A percentile compares a stretch with the other conserved stretches of the same genome.
Conservation (phyloP, 2,888 invertebrate genomes). For the Pammene fasciana region DNA sequence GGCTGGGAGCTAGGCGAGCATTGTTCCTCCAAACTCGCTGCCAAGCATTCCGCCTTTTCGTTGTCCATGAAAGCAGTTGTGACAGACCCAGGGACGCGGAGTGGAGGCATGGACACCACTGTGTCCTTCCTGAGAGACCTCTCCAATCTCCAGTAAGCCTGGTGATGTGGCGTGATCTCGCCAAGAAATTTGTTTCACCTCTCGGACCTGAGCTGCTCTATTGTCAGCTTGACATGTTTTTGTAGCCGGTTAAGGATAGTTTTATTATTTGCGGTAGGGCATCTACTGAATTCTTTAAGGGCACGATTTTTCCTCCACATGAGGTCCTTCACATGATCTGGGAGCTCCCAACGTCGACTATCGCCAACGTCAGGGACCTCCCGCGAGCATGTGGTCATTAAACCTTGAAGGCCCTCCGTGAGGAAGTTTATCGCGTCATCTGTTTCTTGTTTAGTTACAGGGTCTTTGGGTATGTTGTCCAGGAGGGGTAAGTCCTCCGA, state of each 20-base stretch:
- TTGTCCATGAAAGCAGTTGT: neutral
- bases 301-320: neutral
- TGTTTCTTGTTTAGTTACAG: neutral
- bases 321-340: neutral
- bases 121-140: neutral
- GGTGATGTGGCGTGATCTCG: neutral
- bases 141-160: conserved; percentile 1
- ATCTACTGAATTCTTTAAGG: neutral
- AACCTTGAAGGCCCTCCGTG: neutral
- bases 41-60: conserved; percentile 1
- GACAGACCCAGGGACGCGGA: neutral
- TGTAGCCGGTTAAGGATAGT: neutral
- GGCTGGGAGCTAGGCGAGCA: neutral
- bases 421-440: neutral
- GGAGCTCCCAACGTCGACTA: neutral
- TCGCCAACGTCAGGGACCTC: neutral
- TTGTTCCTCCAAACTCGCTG: neutral
- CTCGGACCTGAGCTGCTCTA: neutral
- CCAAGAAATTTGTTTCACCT: neutral
- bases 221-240: neutral
- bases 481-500: neutral
- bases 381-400: neutral
- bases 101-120: neutral
- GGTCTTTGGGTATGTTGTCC: accelerated
- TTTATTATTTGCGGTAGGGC: accelerated